Evolutionary conservation across 2,888 invertebrate genomes (phyloP).

Genomic region (Limnephilus marmoratus): DNA sequence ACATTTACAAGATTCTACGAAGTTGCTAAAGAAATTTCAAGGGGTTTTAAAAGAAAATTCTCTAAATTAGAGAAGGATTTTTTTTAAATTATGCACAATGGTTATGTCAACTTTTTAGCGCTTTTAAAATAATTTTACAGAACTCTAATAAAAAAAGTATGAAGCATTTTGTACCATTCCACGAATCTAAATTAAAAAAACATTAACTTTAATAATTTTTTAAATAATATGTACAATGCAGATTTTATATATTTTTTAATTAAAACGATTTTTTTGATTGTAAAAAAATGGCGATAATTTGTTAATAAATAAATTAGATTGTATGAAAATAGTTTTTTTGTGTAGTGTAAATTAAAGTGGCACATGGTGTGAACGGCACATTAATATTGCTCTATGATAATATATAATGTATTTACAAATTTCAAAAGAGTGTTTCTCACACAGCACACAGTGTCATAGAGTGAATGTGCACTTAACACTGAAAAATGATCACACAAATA

Average conservation of each 20-base stretch:
- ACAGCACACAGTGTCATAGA: constrained; percentile 12
- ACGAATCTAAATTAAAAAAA: not conserved
- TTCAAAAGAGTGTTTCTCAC: not conserved
- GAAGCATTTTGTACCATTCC: not conserved
- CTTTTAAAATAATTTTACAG: not conserved
- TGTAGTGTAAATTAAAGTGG: not conserved
- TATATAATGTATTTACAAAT: not conserved
- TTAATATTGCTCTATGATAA: not conserved
- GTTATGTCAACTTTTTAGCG: not conserved
- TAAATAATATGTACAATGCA: not conserved
- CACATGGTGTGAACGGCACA: not conserved
- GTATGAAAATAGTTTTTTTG: not conserved
- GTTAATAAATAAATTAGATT: not conserved
- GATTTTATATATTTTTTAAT: not conserved
- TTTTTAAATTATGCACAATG: not conserved
- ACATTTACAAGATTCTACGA: not conserved
- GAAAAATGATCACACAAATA: not conserved
- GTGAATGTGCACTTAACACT: constrained; percentile 10
- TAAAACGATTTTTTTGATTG: not conserved
- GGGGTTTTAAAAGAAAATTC: not conserved
- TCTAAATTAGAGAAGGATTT: not conserved
- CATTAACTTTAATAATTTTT: not conserved
- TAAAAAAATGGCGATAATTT: not conserved
- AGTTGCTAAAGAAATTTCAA: not conserved
- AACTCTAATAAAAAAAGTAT: not conserved